Conservation (phyloP, 2,113 vertebrate genomes). For the Oncorhynchus mykiss region DNA sequence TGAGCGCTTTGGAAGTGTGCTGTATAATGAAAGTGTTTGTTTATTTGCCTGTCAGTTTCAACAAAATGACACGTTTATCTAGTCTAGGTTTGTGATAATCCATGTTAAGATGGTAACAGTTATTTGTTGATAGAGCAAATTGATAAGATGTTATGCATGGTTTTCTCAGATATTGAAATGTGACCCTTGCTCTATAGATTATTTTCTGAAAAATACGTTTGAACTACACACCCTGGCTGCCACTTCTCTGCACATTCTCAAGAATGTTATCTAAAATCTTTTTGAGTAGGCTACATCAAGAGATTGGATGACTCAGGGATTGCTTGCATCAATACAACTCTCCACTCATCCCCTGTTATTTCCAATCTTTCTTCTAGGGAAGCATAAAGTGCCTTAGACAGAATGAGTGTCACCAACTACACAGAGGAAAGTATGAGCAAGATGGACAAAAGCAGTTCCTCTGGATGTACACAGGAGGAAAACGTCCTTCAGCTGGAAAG, state of each 20-base stretch:
- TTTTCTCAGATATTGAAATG: background rate
- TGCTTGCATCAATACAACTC: too few relatives aligned
- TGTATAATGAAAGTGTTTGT: background rate
- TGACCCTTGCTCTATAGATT: background rate
- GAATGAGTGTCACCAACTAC: slow-evolving; percentile 6
- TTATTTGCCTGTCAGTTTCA: background rate
- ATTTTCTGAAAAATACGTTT: background rate
- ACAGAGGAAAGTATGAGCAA: slow-evolving; percentile 20
- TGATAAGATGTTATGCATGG: background rate
- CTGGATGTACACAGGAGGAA: slow-evolving; percentile 78
- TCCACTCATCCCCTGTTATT: too few relatives aligned
- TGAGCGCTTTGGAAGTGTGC: background rate
- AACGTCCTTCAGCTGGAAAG: slow-evolving; percentile 87
- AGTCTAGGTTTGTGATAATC: background rate
- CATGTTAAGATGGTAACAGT: background rate
- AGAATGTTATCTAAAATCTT: too few relatives aligned
- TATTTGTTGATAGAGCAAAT: background rate
- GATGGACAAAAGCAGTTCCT: slow-evolving; percentile 67
- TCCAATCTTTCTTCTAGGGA: background rate
- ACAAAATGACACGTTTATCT: background rate
- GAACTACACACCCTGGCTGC: background rate
- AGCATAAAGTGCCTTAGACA: background rate
- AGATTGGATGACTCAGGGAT: too few relatives aligned
- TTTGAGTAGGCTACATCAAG: background rate
- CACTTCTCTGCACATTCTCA: background rate